Percentiles rank a stretch among this genome's conserved stretches.
Evolutionary conservation across 2,797 vertebrate species (phyloP).

Genomic region (Vespertilio murinus): DNA sequence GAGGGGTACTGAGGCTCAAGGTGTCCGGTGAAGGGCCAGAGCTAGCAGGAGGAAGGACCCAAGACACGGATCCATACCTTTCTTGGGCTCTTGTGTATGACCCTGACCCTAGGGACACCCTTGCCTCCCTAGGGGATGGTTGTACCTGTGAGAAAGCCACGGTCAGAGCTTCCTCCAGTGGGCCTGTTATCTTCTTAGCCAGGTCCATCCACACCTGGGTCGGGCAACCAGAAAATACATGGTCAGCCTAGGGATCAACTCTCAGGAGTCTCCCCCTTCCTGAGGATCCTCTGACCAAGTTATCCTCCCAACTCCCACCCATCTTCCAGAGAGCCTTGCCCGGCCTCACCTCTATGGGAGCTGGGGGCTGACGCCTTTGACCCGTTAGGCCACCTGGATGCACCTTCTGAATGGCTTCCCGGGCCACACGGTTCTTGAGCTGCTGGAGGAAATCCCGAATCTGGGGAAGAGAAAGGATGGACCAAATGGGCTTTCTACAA

Average conservation of each 20-base stretch:
- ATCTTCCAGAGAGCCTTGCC: not conserved
- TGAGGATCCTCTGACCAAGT: not conserved
- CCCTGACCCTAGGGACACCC: not conserved
- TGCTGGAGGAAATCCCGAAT: constrained; percentile 70
- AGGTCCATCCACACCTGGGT: constrained; percentile 78
- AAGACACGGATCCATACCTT: not conserved
- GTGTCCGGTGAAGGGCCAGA: not conserved
- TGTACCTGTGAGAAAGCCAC: constrained; percentile 80
- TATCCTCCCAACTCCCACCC: not conserved
- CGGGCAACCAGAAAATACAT: not conserved
- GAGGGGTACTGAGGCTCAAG: not conserved
- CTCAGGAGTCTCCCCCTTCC: not conserved
- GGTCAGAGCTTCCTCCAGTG: constrained; percentile 72
- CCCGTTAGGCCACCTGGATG: constrained; percentile 28
- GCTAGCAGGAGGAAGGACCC: not conserved
- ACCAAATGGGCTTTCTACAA: not conserved
- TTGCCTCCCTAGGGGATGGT: not conserved
- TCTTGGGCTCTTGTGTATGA: not conserved
- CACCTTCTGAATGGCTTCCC: constrained; percentile 66
- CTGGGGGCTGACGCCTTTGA: constrained; percentile 50
- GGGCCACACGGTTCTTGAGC: constrained; percentile 74
- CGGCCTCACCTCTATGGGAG: constrained; percentile 79
- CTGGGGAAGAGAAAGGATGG: constrained; percentile 39
- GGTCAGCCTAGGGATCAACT: not conserved
- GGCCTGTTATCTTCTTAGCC: constrained; percentile 74